Evolutionary conservation across 2,888 invertebrate genomes (phyloP).

Genomic region (Meandrusa payeni): DNA sequence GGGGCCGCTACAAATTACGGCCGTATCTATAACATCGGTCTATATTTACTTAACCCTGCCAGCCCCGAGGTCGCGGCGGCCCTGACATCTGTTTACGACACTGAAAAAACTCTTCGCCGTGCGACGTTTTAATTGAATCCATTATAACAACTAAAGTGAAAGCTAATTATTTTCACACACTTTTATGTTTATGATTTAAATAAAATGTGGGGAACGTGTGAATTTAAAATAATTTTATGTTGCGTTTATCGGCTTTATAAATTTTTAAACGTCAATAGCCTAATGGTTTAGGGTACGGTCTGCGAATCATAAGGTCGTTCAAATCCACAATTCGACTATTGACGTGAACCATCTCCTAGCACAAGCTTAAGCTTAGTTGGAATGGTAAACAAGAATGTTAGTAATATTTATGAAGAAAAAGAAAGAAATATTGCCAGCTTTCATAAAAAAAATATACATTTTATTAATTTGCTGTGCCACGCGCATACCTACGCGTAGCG

Average conservation of each 20-base stretch:
- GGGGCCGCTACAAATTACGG: conserved; percentile 12
- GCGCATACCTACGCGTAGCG: no score
- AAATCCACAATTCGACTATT: not conserved
- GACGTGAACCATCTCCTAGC: not conserved
- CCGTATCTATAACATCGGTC: conserved; percentile 1
- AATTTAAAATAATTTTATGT: no score
- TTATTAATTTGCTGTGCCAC: no score
- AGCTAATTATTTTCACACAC: no score
- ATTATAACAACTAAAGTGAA: no score
- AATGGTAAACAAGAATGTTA: not conserved
- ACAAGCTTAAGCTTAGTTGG: not conserved
- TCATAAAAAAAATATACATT: no score
- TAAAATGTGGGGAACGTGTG: no score
- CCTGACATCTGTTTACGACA: conserved; percentile 15
- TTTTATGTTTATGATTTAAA: no score
- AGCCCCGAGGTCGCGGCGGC: conserved; percentile 7
- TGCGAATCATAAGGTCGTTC: not conserved
- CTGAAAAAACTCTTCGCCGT: conserved; percentile 9
- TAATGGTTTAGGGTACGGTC: not conserved
- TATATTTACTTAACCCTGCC: conserved; percentile 15
- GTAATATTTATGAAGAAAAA: no score
- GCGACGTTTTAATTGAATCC: conserved; percentile 8
- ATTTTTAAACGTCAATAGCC: not conserved
- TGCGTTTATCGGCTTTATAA: no score
- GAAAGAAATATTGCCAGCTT: no score